Evolutionary conservation across 2,113 vertebrate genomes (phyloP).

Genomic region (Fukomys damarensis): DNA sequence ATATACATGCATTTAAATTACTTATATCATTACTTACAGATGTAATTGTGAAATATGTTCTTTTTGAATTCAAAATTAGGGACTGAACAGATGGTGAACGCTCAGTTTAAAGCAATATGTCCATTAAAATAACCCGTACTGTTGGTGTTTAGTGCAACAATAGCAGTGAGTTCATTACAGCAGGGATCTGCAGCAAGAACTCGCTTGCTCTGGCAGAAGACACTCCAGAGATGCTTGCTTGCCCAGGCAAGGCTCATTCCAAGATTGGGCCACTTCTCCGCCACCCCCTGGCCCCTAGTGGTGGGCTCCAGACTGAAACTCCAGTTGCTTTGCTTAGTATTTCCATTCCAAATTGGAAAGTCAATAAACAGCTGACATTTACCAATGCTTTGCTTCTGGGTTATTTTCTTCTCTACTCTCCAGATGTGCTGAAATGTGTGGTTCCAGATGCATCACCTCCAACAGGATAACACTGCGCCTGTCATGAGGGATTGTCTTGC

Average conservation of each 20-base stretch:
- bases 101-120: constrained; percentile 88
- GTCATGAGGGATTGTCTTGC: fast-evolving
- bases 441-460: constrained; percentile 74
- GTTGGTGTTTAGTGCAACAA: constrained; percentile 83
- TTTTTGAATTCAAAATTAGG: constrained; percentile 88
- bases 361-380: constrained; percentile 77
- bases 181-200: background rate
- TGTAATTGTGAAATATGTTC: constrained; percentile 91
- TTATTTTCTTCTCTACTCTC: constrained; percentile 49
- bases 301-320: background rate
- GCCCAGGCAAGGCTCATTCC: background rate
- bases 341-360: constrained; percentile 54
- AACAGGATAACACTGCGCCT: background rate
- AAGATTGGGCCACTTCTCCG: fast-evolving
- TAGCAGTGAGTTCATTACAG: constrained; percentile 76
- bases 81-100: constrained; percentile 89
- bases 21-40: constrained; percentile 91
- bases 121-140: constrained; percentile 87
- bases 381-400: constrained; percentile 60
- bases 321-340: background rate
- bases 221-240: fast-evolving
- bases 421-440: constrained; percentile 80
- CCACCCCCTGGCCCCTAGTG: background rate
- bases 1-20: constrained; percentile 91
- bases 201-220: fast-evolving